Percentiles rank a stretch among this genome's conserved stretches.
These are phyloP conservation scores for Cydia strobilella DNA, from an alignment of 1,140 invertebrate species.

Conservation along the genomic window DNA sequence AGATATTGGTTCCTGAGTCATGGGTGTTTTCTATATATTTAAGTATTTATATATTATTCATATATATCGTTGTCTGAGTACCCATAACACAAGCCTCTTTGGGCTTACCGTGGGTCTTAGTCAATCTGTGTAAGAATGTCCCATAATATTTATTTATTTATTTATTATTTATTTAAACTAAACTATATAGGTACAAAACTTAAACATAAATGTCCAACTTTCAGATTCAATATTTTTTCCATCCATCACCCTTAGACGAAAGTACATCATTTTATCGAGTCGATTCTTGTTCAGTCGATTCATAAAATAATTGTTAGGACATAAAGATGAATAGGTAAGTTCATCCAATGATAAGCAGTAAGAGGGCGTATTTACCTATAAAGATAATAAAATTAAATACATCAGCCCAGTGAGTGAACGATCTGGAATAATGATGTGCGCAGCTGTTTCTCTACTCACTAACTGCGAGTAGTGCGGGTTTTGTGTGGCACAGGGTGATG, in stretches of 20 bases:
- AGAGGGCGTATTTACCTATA: neutral
- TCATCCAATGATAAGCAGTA: neutral
- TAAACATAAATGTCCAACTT: no score
- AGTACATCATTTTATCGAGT: neutral
- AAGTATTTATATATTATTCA: no score
- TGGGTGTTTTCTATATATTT: no score
- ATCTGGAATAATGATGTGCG: conserved; percentile 29
- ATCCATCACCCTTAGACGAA: neutral
- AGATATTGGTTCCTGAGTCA: no score
- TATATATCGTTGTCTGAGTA: no score
- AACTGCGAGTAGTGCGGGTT: conserved; percentile 26
- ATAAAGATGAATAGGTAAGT: neutral
- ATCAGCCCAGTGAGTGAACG: conserved; percentile 21
- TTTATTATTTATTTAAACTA: no score
- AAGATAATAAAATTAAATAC: conserved; percentile 27
- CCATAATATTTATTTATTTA: no score
- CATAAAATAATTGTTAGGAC: neutral
- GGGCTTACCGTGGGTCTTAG: no score
- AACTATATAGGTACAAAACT: no score
- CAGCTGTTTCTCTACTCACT: conserved; percentile 29
- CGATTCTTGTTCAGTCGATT: neutral
- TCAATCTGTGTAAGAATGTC: no score
- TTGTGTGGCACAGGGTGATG: neutral
- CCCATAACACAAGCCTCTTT: no score
- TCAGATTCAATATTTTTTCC: no score